These are phyloP conservation scores for Synanthedon vespiformis DNA, from an alignment of 2,888 invertebrate genomes.

Conservation along the genomic window DNA sequence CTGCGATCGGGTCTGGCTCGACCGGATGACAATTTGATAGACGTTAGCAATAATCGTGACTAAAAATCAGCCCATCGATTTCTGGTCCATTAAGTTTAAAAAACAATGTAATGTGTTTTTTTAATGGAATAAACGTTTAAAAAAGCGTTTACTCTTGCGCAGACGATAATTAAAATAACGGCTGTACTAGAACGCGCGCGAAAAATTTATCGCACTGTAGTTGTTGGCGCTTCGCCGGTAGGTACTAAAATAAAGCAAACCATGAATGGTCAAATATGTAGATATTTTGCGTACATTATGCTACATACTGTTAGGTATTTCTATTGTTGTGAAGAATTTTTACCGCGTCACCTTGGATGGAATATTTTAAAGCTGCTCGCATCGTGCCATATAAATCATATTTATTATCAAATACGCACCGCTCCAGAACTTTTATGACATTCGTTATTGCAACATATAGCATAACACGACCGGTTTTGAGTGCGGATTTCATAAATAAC, in stretches of 20 bases:
- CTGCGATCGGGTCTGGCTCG: slow-evolving; percentile 39
- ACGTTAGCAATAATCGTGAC: slow-evolving; percentile 39
- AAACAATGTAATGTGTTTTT: slow-evolving; percentile 7
- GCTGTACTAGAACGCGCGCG: slow-evolving; percentile 18
- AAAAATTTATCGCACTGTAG: slow-evolving; percentile 31
- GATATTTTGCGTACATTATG: slow-evolving; percentile 42
- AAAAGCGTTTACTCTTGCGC: neutral
- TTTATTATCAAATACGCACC: slow-evolving; percentile 17
- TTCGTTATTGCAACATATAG: slow-evolving; percentile 10
- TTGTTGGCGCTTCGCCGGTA: slow-evolving; percentile 26
- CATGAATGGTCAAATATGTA: slow-evolving; percentile 19
- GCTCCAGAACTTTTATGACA: slow-evolving; percentile 9
- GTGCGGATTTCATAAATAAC: slow-evolving; percentile 4
- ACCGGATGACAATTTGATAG: slow-evolving; percentile 55
- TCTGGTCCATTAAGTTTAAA: slow-evolving; percentile 1
- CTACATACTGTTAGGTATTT: slow-evolving; percentile 11
- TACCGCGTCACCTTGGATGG: slow-evolving; percentile 10
- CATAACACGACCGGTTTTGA: slow-evolving; percentile 3
- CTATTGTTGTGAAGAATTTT: slow-evolving; percentile 18
- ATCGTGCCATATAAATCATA: slow-evolving; percentile 17
- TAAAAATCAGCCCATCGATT: slow-evolving; percentile 15
- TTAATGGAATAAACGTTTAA: neutral
- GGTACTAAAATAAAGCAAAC: slow-evolving; percentile 8
- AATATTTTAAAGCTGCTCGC: slow-evolving; percentile 4
- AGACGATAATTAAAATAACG: too few relatives aligned